A percentile compares a stretch with the other conserved stretches of the same genome.
Evolutionary conservation across 2,888 invertebrate genomes (phyloP).

Genomic region (Tinea trinotella): DNA sequence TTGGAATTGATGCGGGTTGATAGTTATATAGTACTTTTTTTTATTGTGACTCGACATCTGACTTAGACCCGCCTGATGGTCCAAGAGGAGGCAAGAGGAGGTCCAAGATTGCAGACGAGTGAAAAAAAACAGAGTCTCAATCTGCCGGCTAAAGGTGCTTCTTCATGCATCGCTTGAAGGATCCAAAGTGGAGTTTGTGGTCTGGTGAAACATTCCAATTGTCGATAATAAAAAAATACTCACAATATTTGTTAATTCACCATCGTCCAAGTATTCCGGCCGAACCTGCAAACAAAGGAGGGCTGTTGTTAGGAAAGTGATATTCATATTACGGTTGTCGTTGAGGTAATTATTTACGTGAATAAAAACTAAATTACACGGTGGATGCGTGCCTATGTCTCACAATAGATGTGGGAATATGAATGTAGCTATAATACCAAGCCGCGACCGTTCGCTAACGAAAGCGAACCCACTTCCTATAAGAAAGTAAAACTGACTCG

Average conservation of each 20-base stretch:
- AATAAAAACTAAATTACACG: slow-evolving; percentile 3
- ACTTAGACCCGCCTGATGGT: no score
- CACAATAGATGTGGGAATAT: slow-evolving; percentile 10
- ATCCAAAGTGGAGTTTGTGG: no score
- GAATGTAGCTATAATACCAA: slow-evolving; percentile 30
- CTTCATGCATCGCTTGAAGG: no score
- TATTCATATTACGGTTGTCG: background rate
- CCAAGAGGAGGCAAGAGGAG: no score
- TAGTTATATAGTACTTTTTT: no score
- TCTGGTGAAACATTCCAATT: no score
- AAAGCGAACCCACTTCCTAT: slow-evolving; percentile 70
- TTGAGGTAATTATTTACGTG: slow-evolving; percentile 5
- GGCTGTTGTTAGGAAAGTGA: slow-evolving; percentile 7
- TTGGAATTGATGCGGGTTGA: no score
- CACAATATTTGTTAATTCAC: slow-evolving; percentile 26
- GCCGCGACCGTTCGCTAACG: slow-evolving; percentile 61
- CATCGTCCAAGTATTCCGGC: slow-evolving; percentile 39
- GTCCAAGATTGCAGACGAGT: no score
- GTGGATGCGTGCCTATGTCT: slow-evolving; percentile 1
- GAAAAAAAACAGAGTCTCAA: no score
- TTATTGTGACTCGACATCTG: no score
- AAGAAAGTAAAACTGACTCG: slow-evolving; percentile 64
- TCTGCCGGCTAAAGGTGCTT: no score
- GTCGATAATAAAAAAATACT: background rate
- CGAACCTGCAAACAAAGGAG: slow-evolving; percentile 51